Base-by-base conservation (phyloP, 92 coral and sea anemone species). In the Umimayanthus chanpuru region DNA sequence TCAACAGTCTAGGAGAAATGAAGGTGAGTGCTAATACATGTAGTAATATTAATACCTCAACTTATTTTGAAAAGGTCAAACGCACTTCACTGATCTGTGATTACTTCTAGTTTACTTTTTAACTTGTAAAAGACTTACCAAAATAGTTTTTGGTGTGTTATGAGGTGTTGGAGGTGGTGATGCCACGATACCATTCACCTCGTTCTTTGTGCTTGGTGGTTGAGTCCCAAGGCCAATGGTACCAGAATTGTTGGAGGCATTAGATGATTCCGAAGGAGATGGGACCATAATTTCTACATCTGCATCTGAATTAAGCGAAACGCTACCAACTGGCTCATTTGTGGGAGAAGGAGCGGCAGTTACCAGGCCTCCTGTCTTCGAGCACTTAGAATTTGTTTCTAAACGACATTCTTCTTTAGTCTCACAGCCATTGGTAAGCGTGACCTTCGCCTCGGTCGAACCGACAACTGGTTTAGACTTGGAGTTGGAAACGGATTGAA, bases 281-380 rank as follows among this genome's bases (percentile, higher is more conserved):
- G 15, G 10, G 18, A 5, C 77, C 47, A 15, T 70, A 83, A 44
- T 70, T 70, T 83, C 87, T 0, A 83, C 77, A 26, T 67, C 66
- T 65, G 32, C 20, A 26, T 43, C 55, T 43, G 87, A 44, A 25
- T 18, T 25, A 7, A 38, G 50, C 6, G 14, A 32, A 43, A 16
- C 30, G 39, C n/a, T 39, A 6, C 25, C 79, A 43, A 0, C 32
- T 28, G 56, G 14, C 80, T 84, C 43, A 30, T 78, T 89, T 40
- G 96, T 93, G 29, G 98, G 92, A 6, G 98, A 93, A 11, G 92
- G 96, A 14, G 98, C 98, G 12, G 94, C 96, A 32, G 92, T 95
- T 0, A 93, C 98, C 10, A 95, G 96, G 1, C 98, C 98, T 73
- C 98, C 98, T 81, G 75, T 39, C 29, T 70, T 73, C 26, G 40